These are phyloP conservation scores for Pluvialis apricaria DNA, from an alignment of 2,113 vertebrate species.

Conservation along the genomic window DNA sequence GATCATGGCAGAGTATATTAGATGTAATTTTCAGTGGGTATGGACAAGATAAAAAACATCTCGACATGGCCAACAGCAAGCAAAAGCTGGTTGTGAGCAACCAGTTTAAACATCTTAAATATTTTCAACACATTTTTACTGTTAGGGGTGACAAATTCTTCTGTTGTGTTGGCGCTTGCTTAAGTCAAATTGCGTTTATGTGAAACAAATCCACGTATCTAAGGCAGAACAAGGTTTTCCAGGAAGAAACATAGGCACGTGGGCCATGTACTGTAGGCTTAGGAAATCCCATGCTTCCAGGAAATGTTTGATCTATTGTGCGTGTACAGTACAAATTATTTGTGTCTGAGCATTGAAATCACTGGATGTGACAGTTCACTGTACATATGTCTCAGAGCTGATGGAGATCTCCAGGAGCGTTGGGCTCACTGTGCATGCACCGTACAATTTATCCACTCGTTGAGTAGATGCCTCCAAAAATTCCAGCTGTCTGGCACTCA, in stretches of 20 bases:
- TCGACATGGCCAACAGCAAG: background rate
- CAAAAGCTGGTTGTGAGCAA: background rate
- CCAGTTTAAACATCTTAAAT: background rate
- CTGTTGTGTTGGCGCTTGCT: background rate
- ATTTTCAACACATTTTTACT: background rate
- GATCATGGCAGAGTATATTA: background rate
- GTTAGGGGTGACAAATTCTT: background rate
- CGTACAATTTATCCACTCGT: background rate
- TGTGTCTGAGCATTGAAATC: background rate
- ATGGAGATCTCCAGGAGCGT: background rate
- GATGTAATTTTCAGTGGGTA: background rate
- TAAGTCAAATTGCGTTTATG: background rate
- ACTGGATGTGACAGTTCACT: background rate
- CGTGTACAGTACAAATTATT: background rate
- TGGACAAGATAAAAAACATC: background rate
- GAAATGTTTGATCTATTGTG: background rate
- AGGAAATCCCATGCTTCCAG: background rate
- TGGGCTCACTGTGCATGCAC: background rate
- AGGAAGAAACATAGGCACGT: background rate
- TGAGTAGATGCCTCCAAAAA: background rate
- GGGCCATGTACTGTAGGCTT: background rate
- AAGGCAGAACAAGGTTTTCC: background rate
- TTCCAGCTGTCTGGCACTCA: background rate
- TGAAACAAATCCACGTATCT: background rate
- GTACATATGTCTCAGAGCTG: background rate